A percentile compares a stretch with the other conserved stretches of the same genome.
These are phyloP conservation scores for Carassius gibelio DNA, from an alignment of 2,113 vertebrate species.

Conservation along the genomic window DNA sequence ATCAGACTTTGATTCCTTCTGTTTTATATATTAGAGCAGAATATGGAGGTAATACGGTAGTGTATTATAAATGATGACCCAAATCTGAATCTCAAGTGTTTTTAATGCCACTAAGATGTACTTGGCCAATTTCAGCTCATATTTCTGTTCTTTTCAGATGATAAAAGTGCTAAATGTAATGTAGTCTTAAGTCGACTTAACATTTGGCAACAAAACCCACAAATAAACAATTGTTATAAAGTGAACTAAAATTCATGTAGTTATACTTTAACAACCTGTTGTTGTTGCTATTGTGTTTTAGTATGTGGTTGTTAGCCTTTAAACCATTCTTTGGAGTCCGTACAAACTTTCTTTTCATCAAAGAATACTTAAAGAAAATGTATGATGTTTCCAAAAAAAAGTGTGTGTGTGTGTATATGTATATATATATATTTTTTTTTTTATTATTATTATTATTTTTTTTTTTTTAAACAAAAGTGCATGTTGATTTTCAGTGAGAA, in stretches of 20 bases:
- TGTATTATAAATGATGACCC: not conserved
- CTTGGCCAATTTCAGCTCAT: not conserved
- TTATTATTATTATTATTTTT: too few relatives aligned
- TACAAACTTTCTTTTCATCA: too few relatives aligned
- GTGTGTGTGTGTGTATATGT: too few relatives aligned
- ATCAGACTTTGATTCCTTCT: not conserved
- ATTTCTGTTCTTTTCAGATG: not conserved
- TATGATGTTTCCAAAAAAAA: too few relatives aligned
- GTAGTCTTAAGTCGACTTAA: not conserved
- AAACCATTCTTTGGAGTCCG: too few relatives aligned
- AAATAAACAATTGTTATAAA: not conserved
- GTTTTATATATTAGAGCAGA: not conserved
- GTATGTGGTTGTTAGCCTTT: too few relatives aligned
- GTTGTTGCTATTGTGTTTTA: too few relatives aligned
- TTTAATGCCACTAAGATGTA: not conserved
- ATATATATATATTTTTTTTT: too few relatives aligned
- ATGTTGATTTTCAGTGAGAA: too few relatives aligned
- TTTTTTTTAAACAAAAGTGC: too few relatives aligned
- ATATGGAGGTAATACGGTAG: not conserved
- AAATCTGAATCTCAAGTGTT: not conserved
- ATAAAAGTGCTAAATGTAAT: not conserved
- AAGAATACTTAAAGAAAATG: too few relatives aligned
- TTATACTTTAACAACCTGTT: not conserved
- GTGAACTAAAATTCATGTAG: not conserved
- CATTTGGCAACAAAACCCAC: too few relatives aligned